Conservation (phyloP, 1,140 invertebrate species). For the Bemisia tabaci region DNA sequence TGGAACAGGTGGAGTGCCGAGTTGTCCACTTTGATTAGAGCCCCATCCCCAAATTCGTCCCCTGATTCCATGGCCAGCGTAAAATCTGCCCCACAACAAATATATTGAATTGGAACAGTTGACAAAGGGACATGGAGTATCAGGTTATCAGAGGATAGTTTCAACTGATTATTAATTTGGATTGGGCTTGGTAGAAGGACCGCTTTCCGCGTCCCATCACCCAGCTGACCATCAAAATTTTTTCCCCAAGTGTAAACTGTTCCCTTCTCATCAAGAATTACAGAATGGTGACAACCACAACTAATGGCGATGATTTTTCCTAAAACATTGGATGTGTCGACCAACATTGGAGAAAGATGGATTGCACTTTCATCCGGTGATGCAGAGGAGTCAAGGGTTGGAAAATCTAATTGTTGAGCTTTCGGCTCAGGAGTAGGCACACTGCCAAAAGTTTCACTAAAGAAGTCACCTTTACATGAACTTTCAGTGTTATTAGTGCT, state of each 20-base stretch:
- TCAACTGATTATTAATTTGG: conserved; percentile 17
- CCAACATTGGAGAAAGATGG: conserved; percentile 40
- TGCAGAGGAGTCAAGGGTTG: conserved; percentile 4
- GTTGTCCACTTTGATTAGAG: conserved; percentile 43
- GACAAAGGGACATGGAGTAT: conserved; percentile 10
- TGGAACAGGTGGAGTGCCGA: background rate
- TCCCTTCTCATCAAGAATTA: conserved; percentile 46
- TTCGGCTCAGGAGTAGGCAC: background rate
- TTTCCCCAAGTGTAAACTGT: conserved; percentile 52
- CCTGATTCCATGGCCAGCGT: conserved; percentile 47
- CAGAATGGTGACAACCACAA: conserved; percentile 52
- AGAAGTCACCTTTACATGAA: background rate
- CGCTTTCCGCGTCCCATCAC: conserved; percentile 41
- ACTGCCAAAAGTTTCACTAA: background rate
- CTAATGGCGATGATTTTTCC: conserved; percentile 43
- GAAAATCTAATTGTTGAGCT: background rate
- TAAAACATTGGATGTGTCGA: conserved; percentile 41
- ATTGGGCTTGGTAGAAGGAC: conserved; percentile 32
- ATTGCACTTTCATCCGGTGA: conserved; percentile 19
- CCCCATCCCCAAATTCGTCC: conserved; percentile 46
- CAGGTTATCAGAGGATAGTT: conserved; percentile 10
- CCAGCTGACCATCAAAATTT: conserved; percentile 55
- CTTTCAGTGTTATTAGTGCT: background rate
- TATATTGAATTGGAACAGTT: conserved; percentile 24
- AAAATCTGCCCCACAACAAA: conserved; percentile 53